These are phyloP conservation scores for Dermatophagoides farinae DNA, from an alignment of 1,140 invertebrate genomes.

Conservation along the genomic window DNA sequence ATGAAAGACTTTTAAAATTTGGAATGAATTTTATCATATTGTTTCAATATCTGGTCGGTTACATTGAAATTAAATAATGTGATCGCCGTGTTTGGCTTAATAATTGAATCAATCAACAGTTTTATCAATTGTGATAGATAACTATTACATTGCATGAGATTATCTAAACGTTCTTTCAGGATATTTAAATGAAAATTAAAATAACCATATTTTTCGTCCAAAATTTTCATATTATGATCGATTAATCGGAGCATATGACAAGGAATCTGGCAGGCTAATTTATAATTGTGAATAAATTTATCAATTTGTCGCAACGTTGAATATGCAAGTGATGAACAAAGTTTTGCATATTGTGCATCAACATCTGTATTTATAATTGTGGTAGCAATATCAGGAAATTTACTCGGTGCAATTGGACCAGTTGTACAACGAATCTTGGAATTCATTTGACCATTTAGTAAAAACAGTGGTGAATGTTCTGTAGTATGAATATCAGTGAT, in stretches of 20 bases:
- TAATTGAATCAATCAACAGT: background rate
- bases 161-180: constrained; percentile 11
- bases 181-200: constrained; percentile 9
- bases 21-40: background rate
- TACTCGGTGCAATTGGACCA: constrained; percentile 24
- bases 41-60: background rate
- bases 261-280: constrained; percentile 25
- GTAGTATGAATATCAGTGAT: constrained; percentile 17
- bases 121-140: background rate
- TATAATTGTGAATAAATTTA: constrained; percentile 37
- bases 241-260: constrained; percentile 21
- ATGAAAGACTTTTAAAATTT: background rate
- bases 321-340: constrained; percentile 67
- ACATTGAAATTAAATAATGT: too few species aligned
- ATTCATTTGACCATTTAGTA: constrained; percentile 12
- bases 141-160: background rate
- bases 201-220: constrained; percentile 12
- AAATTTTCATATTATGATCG: constrained; percentile 17
- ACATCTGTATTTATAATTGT: constrained; percentile 59
- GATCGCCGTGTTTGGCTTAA: too few species aligned
- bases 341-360: constrained; percentile 66
- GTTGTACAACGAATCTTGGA: constrained; percentile 7
- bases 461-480: constrained; percentile 8
- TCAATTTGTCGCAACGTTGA: constrained; percentile 57
- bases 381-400: constrained; percentile 57